Conservation (phyloP, 2,113 vertebrate genomes). For the Columba janthina region DNA sequence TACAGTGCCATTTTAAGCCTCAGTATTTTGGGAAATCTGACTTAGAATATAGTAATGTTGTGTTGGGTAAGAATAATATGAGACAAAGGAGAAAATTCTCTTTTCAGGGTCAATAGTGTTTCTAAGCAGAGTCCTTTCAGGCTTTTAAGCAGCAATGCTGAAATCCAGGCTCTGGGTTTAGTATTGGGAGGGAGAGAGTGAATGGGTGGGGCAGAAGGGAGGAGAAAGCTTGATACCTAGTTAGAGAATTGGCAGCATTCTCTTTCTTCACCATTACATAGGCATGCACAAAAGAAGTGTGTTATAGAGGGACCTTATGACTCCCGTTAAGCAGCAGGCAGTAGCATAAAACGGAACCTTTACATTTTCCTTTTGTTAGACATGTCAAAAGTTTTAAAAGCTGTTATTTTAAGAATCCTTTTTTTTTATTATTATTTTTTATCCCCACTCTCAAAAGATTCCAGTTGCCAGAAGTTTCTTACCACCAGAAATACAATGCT, state of each 20-base stretch:
- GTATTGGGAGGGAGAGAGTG: neutral
- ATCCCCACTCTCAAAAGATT: neutral
- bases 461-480: neutral
- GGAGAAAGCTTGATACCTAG: neutral
- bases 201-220: neutral
- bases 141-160: neutral
- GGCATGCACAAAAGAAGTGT: neutral
- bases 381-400: neutral
- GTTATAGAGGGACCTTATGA: neutral
- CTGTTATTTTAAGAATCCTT: neutral
- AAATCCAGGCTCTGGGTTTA: neutral
- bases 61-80: neutral
- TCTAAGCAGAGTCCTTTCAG: neutral
- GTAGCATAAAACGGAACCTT: constrained; percentile 13
- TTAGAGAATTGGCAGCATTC: neutral
- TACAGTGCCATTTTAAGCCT: neutral
- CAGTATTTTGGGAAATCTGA: neutral
- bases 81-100: neutral
- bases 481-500: neutral
- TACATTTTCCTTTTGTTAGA: neutral
- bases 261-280: neutral
- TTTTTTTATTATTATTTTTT: neutral
- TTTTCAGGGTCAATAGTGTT: neutral
- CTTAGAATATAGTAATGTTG: neutral
- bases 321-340: constrained; percentile 13